A percentile compares a stretch with the other conserved stretches of the same genome.
Evolutionary conservation across 2,888 invertebrate genomes (phyloP).

Genomic region (Gastracanthus pulcherrimus): DNA sequence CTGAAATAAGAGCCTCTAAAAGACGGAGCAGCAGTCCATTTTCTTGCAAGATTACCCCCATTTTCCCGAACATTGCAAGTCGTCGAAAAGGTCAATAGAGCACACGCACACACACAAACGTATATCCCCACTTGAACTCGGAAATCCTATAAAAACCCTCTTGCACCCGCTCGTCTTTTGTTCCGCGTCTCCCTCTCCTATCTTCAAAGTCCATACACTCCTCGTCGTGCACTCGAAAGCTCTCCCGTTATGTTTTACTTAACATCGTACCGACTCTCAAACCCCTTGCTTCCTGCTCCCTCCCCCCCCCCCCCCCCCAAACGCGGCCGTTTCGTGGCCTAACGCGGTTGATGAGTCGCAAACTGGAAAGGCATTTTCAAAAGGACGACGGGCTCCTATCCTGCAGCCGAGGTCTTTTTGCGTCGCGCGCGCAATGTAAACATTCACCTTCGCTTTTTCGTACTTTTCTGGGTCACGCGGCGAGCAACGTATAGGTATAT

Average conservation of each 20-base stretch:
- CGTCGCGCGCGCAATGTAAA: conserved; percentile 9
- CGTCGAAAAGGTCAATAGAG: not conserved
- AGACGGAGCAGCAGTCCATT: not conserved
- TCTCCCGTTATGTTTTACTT: not conserved
- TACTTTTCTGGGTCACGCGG: not conserved
- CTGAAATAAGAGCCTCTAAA: not conserved
- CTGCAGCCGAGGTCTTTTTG: conserved; percentile 10
- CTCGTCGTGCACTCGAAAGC: not conserved
- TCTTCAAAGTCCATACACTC: not conserved
- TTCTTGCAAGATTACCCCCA: not conserved
- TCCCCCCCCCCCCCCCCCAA: not conserved
- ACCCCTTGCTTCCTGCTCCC: not conserved
- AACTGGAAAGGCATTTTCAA: conserved; percentile 18
- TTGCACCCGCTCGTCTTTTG: no score
- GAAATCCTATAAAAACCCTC: not conserved
- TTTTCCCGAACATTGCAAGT: not conserved
- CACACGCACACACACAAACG: not conserved
- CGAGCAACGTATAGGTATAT: no score
- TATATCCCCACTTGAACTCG: not conserved
- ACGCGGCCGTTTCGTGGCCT: not conserved
- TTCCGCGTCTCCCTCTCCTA: not conserved
- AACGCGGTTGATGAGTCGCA: not conserved
- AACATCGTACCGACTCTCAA: not conserved
- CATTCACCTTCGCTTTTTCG: conserved; percentile 23
- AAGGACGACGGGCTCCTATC: no score